Evolutionary conservation across 2,888 invertebrate species (phyloP).

Genomic region (Petrolisthes manimaculis): DNA sequence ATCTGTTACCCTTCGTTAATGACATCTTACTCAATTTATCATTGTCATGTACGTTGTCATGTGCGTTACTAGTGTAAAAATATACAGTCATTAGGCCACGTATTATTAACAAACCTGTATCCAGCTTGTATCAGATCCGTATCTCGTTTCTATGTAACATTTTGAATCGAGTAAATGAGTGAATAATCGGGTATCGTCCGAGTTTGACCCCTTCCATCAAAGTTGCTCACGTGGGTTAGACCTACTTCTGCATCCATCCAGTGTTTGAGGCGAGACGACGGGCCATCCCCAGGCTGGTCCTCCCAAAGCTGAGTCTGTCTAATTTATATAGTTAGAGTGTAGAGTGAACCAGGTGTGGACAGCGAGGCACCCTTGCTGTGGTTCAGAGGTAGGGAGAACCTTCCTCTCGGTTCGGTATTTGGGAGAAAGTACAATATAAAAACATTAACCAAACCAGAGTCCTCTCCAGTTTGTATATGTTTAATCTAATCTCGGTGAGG

Average conservation of each 20-base stretch:
- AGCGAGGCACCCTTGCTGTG: conserved; percentile 31
- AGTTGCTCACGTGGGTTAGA: not conserved
- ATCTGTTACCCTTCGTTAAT: too few relatives aligned
- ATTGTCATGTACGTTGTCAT: too few relatives aligned
- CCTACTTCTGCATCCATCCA: conserved; percentile 29
- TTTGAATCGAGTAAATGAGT: too few relatives aligned
- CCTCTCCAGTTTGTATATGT: too few relatives aligned
- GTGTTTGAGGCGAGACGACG: not conserved
- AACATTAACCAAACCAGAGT: too few relatives aligned
- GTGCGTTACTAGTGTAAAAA: too few relatives aligned
- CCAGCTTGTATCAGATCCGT: too few relatives aligned
- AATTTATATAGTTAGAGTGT: conserved; percentile 58
- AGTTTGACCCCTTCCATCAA: not conserved
- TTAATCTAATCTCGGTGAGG: too few relatives aligned
- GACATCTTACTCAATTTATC: too few relatives aligned
- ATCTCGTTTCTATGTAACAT: too few relatives aligned
- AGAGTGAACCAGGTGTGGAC: conserved; percentile 50
- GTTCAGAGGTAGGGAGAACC: conserved; percentile 41
- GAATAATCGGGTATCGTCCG: not conserved
- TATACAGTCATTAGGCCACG: too few relatives aligned
- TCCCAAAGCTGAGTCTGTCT: conserved; percentile 60
- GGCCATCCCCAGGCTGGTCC: conserved; percentile 28
- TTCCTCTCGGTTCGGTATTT: conserved; percentile 13
- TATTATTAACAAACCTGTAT: too few relatives aligned
- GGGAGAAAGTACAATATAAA: conserved; percentile 10